Evolutionary conservation across 35 echinoderm and acorn worm genomes (phyloP).

Genomic region (Antedon bifida): DNA sequence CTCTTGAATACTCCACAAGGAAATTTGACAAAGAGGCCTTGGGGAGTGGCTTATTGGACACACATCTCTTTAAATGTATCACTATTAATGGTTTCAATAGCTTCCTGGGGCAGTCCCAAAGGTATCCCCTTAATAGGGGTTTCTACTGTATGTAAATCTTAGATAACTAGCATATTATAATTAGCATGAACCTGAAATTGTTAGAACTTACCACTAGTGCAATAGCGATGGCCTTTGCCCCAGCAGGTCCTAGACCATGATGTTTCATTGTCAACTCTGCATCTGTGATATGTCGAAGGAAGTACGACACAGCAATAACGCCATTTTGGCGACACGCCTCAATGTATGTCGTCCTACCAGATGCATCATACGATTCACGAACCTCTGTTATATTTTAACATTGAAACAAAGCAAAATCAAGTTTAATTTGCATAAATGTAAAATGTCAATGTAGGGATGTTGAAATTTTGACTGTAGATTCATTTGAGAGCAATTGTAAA

Average conservation of each 20-base stretch:
- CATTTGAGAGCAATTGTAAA: no score
- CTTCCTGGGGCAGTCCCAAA: no score
- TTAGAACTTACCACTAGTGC: slow-evolving; percentile 92
- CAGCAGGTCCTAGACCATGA: slow-evolving; percentile 89
- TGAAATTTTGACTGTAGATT: neutral
- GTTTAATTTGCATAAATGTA: neutral
- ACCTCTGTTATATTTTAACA: slow-evolving; percentile 27
- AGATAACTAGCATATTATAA: no score
- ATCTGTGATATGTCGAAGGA: slow-evolving; percentile 78
- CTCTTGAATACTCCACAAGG: no score
- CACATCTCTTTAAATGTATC: no score
- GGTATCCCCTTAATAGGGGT: no score
- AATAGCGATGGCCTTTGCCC: slow-evolving; percentile 90
- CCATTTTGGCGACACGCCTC: slow-evolving; percentile 92
- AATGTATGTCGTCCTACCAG: slow-evolving; percentile 75
- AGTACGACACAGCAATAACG: slow-evolving; percentile 95
- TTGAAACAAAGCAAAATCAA: neutral
- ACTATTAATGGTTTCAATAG: no score
- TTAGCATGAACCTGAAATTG: no score
- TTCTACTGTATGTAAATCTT: no score
- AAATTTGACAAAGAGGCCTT: no score
- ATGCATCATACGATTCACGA: slow-evolving; percentile 86
- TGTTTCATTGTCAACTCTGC: slow-evolving; percentile 92
- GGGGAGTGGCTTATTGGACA: no score
- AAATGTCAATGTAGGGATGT: neutral